Conservation (phyloP, 2,888 invertebrate genomes). For the Drosophila mayaguana region DNA sequence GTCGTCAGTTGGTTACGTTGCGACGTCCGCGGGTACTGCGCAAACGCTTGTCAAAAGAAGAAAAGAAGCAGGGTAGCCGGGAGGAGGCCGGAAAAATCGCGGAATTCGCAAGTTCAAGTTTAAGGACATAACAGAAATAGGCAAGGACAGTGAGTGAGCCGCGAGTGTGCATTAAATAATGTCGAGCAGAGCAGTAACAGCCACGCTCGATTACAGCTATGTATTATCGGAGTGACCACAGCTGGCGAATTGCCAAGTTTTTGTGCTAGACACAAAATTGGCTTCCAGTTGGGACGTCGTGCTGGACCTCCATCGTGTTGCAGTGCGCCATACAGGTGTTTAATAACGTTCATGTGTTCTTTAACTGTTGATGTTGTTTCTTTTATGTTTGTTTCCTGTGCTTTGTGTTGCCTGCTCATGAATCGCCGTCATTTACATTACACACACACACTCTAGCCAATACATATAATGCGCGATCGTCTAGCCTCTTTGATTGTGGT, state of each 20-base stretch:
- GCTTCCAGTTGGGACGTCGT: constrained; percentile 63
- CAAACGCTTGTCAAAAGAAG: constrained; percentile 48
- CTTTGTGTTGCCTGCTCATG: constrained; percentile 26
- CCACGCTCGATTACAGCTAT: constrained; percentile 50
- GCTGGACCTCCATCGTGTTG: constrained; percentile 82
- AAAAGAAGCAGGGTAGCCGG: background rate
- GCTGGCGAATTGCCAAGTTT: constrained; percentile 21
- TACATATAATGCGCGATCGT: constrained; percentile 84
- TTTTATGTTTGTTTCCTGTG: constrained; percentile 37
- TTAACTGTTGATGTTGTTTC: constrained; percentile 44
- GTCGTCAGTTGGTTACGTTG: constrained; percentile 72
- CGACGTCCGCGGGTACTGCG: constrained; percentile 65
- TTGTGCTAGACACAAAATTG: constrained; percentile 16
- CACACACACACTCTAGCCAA: constrained; percentile 5
- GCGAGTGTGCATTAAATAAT: constrained; percentile 42
- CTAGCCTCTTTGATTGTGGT: constrained; percentile 85
- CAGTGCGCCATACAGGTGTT: constrained; percentile 84
- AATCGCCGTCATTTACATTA: constrained; percentile 7
- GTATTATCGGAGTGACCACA: constrained; percentile 16
- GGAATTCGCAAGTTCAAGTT: constrained; percentile 70
- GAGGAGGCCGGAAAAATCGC: background rate
- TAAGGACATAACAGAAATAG: constrained; percentile 68
- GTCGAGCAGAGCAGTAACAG: constrained; percentile 36
- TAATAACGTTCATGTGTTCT: constrained; percentile 56
- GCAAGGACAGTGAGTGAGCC: constrained; percentile 27